Percentiles rank a stretch among this genome's conserved stretches.
phyloP scores from a whole-genome alignment of 2,888 invertebrate species.

The Helleia helle region DNA sequence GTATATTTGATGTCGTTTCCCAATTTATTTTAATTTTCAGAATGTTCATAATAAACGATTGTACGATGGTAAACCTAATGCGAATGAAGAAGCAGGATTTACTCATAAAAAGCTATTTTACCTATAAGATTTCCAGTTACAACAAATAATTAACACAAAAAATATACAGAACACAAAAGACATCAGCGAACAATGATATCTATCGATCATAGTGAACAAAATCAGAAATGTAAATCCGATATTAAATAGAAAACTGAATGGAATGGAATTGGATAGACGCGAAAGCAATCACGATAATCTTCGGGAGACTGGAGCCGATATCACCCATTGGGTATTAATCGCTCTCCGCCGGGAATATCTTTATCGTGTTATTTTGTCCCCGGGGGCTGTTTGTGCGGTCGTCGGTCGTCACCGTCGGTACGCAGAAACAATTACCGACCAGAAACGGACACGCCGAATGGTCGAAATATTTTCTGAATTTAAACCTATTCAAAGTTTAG shows the following conservation, averaged over 20 bases:
- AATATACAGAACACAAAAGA: constrained; percentile 13
- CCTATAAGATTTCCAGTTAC: too few relatives aligned
- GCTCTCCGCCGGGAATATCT: constrained; percentile 32
- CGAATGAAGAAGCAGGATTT: too few relatives aligned
- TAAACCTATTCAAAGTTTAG: background rate
- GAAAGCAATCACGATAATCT: constrained; percentile 29
- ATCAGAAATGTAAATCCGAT: constrained; percentile 20
- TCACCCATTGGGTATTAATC: constrained; percentile 34
- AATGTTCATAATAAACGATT: too few relatives aligned
- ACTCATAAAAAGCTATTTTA: too few relatives aligned
- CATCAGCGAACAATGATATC: constrained; percentile 17
- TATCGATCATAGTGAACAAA: constrained; percentile 16
- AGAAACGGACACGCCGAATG: constrained; percentile 9
- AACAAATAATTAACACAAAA: background rate
- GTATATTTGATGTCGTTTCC: too few relatives aligned
- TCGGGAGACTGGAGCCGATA: constrained; percentile 37
- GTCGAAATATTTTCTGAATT: too few relatives aligned
- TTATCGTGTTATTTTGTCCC: constrained; percentile 24
- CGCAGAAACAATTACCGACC: constrained; percentile 20
- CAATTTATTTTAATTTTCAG: too few relatives aligned
- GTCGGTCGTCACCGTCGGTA: constrained; percentile 14
- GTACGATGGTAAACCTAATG: too few relatives aligned
- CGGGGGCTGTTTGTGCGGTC: constrained; percentile 15
- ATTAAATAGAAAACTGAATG: constrained; percentile 22
- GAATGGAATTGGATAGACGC: constrained; percentile 21